Conservation (phyloP, 2,797 vertebrate species). For the Pseudopleuronectes americanus region DNA sequence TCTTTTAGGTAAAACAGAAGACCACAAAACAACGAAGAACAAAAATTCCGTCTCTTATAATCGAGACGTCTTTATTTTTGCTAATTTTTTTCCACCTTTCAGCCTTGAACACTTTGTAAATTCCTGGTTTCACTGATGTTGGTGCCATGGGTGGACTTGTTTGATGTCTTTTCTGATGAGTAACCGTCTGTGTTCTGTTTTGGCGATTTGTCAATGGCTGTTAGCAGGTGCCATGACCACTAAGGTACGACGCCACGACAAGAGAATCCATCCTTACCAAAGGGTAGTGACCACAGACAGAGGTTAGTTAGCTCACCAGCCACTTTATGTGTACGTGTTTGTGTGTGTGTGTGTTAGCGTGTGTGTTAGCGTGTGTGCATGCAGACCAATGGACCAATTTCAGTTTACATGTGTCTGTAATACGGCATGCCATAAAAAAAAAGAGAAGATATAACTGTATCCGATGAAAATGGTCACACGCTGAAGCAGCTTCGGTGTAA, state of each 20-base stretch:
- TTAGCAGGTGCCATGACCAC: slow-evolving; percentile 99
- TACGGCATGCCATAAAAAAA: slow-evolving; percentile 66
- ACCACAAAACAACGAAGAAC: slow-evolving; percentile 67
- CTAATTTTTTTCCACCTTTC: slow-evolving; percentile 53
- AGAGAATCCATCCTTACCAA: slow-evolving; percentile 99
- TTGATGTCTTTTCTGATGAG: slow-evolving; percentile 79
- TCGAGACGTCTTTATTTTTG: slow-evolving; percentile 40
- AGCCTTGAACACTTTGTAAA: slow-evolving; percentile 69
- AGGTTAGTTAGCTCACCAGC: slow-evolving; percentile 95
- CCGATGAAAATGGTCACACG: slow-evolving; percentile 53
- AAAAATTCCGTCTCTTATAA: slow-evolving; percentile 59
- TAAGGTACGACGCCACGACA: slow-evolving; percentile 99
- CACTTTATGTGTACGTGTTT: slow-evolving; percentile 74
- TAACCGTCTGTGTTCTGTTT: slow-evolving; percentile 87
- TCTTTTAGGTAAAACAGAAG: slow-evolving; percentile 65
- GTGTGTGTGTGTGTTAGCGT: slow-evolving; percentile 64
- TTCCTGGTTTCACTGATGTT: slow-evolving; percentile 73
- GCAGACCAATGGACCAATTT: slow-evolving; percentile 73
- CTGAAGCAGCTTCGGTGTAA: slow-evolving; percentile 49
- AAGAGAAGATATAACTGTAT: slow-evolving; percentile 44
- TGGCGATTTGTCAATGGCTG: slow-evolving; percentile 92
- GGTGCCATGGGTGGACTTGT: slow-evolving; percentile 75
- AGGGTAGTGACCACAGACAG: slow-evolving; percentile 99
- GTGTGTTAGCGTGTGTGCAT: slow-evolving; percentile 66
- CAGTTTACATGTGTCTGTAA: slow-evolving; percentile 74